Evolutionary conservation across 1,140 invertebrate genomes (phyloP).

Genomic region (Nomia melanderi): DNA sequence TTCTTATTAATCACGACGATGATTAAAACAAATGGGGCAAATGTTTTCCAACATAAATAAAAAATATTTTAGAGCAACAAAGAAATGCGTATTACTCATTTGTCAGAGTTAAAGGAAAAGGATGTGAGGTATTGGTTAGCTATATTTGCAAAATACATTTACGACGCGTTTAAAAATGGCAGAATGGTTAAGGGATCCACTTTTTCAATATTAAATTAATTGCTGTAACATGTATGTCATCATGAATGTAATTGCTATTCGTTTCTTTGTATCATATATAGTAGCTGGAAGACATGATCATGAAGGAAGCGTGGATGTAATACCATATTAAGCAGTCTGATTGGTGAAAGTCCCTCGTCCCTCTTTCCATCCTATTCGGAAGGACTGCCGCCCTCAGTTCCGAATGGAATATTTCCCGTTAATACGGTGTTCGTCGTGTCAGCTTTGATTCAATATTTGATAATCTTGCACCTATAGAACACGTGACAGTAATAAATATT

Average conservation of each 20-base stretch:
- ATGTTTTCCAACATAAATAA: too few relatives aligned
- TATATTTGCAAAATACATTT: too few relatives aligned
- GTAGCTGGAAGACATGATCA: conserved; percentile 26
- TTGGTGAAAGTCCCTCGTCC: conserved; percentile 27
- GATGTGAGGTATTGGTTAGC: too few relatives aligned
- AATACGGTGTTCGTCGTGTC: conserved; percentile 51
- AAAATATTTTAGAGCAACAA: too few relatives aligned
- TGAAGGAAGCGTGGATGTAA: conserved; percentile 27
- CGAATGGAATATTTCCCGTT: conserved; percentile 51
- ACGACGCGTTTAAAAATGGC: too few relatives aligned
- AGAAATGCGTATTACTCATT: too few relatives aligned
- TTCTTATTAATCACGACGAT: too few relatives aligned
- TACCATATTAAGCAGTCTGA: conserved; percentile 30
- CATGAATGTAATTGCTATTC: conserved; percentile 26
- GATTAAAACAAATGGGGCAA: too few relatives aligned
- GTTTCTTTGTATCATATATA: conserved; percentile 26
- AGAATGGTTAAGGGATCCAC: too few relatives aligned
- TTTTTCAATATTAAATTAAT: too few relatives aligned
- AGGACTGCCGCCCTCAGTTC: conserved; percentile 51
- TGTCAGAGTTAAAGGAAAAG: too few relatives aligned
- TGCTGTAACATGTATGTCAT: neutral
- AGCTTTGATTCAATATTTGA: conserved; percentile 53
- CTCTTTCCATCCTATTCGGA: conserved; percentile 23
- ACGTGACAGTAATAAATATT: neutral
- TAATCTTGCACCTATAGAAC: conserved; percentile 6